Base-by-base conservation (phyloP, 2,113 vertebrate species). In the Synodontis membranacea region DNA sequence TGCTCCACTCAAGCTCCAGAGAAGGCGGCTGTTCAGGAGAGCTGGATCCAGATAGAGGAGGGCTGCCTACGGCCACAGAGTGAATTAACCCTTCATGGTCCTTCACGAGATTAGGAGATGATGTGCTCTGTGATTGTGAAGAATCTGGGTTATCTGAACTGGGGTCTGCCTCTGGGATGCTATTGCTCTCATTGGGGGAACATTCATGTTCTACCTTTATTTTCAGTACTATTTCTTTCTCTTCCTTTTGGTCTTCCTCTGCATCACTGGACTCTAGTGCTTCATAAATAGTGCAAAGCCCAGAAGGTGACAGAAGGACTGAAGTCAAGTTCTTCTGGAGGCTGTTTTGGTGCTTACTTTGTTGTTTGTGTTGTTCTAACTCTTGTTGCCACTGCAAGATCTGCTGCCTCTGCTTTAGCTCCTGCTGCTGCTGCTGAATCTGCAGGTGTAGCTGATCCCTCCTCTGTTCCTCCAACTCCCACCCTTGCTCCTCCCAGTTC, bases 261-360 rank as follows among this genome's bases (percentile, higher is more conserved):
- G 93, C 83, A 4, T 89, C 93, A 1, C 90, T 93, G 42, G 88
- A 91, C 89, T 95, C 94, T 84, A 94, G 86, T 0, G 92, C 91
- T 82, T 95, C 95, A 8, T 95, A 95, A 83, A 96, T 96, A 64
- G 95, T 96, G 88, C 93, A 92, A 72, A 95, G 94, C 34, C 92
- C 93, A 0, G 94, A 92, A 0, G 95, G 93, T 0, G 94, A 94
- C 54, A 93, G 87, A 66, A 92, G 76, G 31, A 86, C 85, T 0
- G 91, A 25, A 14, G 80, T 25, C 83, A 90, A 89, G 1, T 50
- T 86, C 84, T 91, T 90, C 7, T 86, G 89, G 0, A 90, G 78
- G 85, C 91, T 85, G 15, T 93, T 91, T 50, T 64, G 72, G 62
- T 79, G 76, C n/a, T 72, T 56, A 39, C 81, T n/a, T 25, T 86